Evolutionary conservation across 2,113 vertebrate species (phyloP).

Genomic region (Pleuronectes platessa): DNA sequence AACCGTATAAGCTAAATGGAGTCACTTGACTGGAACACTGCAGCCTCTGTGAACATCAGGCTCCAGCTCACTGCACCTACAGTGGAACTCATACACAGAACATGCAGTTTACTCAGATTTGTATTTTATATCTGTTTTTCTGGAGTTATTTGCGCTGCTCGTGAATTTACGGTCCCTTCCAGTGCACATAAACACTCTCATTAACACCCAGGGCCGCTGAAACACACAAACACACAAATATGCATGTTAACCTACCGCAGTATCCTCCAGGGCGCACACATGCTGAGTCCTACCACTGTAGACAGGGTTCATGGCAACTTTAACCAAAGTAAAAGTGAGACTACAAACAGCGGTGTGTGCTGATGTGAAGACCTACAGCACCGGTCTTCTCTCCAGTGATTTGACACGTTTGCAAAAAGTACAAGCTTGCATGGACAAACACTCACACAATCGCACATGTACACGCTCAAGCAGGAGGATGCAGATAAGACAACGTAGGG

Average conservation of each 20-base stretch:
- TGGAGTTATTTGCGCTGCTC: not conserved
- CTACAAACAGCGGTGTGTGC: conserved; percentile 19
- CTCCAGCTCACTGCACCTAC: conserved; percentile 16
- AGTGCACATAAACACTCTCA: conserved; percentile 41
- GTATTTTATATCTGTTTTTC: conserved; percentile 11
- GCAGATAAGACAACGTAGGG: conserved; percentile 15
- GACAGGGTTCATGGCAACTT: conserved; percentile 3
- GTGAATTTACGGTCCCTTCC: conserved; percentile 52
- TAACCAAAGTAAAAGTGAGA: conserved; percentile 25
- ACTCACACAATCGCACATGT: no score
- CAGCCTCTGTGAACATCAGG: conserved; percentile 55
- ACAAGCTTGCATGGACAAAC: not conserved
- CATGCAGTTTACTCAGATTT: conserved; percentile 12
- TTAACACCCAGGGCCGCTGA: conserved; percentile 46
- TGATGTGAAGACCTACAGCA: conserved; percentile 35
- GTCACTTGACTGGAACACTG: conserved; percentile 78
- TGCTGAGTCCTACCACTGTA: conserved; percentile 16
- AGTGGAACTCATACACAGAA: not conserved
- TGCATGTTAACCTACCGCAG: conserved; percentile 20
- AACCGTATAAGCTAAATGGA: conserved; percentile 64
- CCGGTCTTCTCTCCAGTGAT: conserved; percentile 2
- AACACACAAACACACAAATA: conserved; percentile 37
- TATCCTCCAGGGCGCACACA: not conserved
- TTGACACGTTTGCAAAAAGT: conserved; percentile 12
- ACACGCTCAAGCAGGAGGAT: conserved; percentile 19